Percentiles rank a stretch among this genome's conserved stretches.
Evolutionary conservation across 1,140 invertebrate genomes (phyloP).

Genomic region (Pseudomyrmex cubaensis): DNA sequence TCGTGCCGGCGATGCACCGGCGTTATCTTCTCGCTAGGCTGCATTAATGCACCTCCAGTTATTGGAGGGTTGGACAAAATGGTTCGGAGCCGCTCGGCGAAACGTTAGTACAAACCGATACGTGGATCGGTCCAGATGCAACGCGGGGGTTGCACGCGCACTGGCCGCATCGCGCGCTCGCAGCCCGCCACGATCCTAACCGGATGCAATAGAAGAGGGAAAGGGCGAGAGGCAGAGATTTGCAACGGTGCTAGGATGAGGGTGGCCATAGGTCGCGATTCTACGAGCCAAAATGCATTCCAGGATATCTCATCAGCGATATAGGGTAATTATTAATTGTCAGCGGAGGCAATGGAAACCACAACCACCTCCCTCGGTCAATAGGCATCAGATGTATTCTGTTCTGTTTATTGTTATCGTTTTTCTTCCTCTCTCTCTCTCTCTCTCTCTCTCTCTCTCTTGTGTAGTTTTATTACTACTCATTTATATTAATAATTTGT

Average conservation of each 20-base stretch:
- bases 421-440: not conserved
- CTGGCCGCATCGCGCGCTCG: slow-evolving; percentile 15
- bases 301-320: slow-evolving; percentile 77
- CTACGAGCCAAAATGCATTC: slow-evolving; percentile 76
- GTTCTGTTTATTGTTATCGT: slow-evolving; percentile 31
- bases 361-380: not conserved
- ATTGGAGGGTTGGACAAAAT: slow-evolving; percentile 78
- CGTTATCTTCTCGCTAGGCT: slow-evolving; percentile 81
- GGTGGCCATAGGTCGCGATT: slow-evolving; percentile 43
- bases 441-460: not conserved
- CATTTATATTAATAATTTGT: no score
- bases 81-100: slow-evolving; percentile 71
- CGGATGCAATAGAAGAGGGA: slow-evolving; percentile 12
- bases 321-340: slow-evolving; percentile 81
- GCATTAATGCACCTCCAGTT: slow-evolving; percentile 82
- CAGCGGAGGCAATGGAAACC: slow-evolving; percentile 73
- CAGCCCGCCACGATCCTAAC: slow-evolving; percentile 22
- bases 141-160: slow-evolving; percentile 40
- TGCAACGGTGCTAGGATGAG: not conserved
- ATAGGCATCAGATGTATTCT: not conserved
- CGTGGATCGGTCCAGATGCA: slow-evolving; percentile 39
- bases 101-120: slow-evolving; percentile 58
- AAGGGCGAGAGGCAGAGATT: slow-evolving; percentile 8
- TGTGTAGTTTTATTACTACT: no score
- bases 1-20: slow-evolving; percentile 68